A percentile compares a stretch with the other conserved stretches of the same genome.
Conservation (phyloP, 2,113 vertebrate species). For the Ceratotherium simum region DNA sequence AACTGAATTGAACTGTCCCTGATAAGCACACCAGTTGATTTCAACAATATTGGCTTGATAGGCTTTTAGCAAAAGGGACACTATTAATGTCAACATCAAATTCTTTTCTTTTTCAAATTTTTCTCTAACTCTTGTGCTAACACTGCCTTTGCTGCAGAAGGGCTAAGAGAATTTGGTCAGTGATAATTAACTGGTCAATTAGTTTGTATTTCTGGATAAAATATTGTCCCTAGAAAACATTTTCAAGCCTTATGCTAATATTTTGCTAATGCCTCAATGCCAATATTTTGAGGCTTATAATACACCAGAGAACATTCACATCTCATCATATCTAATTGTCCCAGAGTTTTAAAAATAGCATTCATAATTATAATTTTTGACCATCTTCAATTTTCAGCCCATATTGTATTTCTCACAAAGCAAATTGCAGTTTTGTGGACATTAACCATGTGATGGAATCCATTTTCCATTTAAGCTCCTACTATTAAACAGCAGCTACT, state of each 20-base stretch:
- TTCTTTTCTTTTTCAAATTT: background rate
- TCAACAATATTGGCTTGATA: background rate
- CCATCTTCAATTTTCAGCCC: slow-evolving; percentile 1
- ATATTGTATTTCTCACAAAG: slow-evolving; percentile 10
- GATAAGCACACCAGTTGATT: background rate
- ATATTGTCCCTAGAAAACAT: background rate
- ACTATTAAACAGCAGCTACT: slow-evolving; percentile 46
- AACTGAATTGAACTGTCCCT: background rate
- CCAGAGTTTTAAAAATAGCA: slow-evolving; percentile 61
- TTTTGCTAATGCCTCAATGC: background rate
- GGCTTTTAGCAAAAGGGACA: background rate
- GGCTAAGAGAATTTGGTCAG: background rate
- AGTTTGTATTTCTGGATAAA: slow-evolving; percentile 44
- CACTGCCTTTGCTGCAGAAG: background rate
- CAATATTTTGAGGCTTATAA: slow-evolving; percentile 29
- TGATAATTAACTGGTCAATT: background rate
- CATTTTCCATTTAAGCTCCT: slow-evolving; percentile 34
- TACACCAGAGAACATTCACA: background rate
- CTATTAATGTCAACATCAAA: background rate
- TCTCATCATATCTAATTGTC: slow-evolving; percentile 35
- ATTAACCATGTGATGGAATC: background rate
- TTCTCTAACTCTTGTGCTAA: background rate
- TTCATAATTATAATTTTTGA: slow-evolving; percentile 37
- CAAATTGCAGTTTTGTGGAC: slow-evolving; percentile 2
- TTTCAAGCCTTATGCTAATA: slow-evolving; percentile 21